Percentiles rank a stretch among this genome's conserved stretches.
Conservation (phyloP, 2,888 invertebrate species). For the Slavum lentiscoides region DNA sequence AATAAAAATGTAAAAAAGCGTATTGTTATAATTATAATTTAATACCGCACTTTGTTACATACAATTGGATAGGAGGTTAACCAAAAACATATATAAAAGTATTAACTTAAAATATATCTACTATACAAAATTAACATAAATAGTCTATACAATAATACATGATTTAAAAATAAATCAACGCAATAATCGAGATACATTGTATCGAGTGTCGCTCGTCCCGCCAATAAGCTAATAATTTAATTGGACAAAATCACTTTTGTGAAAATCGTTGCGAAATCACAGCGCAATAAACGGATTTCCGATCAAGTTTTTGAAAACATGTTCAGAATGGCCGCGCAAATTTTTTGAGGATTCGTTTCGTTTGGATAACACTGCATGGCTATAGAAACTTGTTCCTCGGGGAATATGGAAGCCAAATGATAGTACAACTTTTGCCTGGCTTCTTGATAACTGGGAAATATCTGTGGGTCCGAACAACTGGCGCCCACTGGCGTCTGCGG, state of each 20-base stretch:
- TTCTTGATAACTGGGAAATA: constrained; percentile 64
- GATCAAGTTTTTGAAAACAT: constrained; percentile 61
- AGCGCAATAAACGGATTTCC: background rate
- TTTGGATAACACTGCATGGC: constrained; percentile 88
- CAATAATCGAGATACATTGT: constrained; percentile 63
- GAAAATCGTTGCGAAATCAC: background rate
- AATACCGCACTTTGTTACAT: constrained; percentile 1
- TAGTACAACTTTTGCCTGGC: constrained; percentile 79
- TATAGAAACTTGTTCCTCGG: constrained; percentile 83
- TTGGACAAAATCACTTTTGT: constrained; percentile 43
- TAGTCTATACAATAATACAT: constrained; percentile 55
- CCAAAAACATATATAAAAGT: constrained; percentile 34
- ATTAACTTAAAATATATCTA: constrained; percentile 21
- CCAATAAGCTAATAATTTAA: constrained; percentile 48
- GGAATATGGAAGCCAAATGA: constrained; percentile 89
- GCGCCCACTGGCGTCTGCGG: constrained; percentile 61
- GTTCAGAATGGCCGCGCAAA: constrained; percentile 82
- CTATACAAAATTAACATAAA: constrained; percentile 50
- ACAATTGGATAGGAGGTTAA: constrained; percentile 18
- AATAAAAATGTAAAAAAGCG: no score
- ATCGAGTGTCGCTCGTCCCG: constrained; percentile 58
- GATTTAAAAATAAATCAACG: constrained; percentile 62
- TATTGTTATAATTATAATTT: constrained; percentile 26
- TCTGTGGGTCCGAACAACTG: constrained; percentile 67
- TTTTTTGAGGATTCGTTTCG: constrained; percentile 85